Base-by-base conservation (phyloP, 2,888 invertebrate species). In the Parasteatoda lunata region DNA sequence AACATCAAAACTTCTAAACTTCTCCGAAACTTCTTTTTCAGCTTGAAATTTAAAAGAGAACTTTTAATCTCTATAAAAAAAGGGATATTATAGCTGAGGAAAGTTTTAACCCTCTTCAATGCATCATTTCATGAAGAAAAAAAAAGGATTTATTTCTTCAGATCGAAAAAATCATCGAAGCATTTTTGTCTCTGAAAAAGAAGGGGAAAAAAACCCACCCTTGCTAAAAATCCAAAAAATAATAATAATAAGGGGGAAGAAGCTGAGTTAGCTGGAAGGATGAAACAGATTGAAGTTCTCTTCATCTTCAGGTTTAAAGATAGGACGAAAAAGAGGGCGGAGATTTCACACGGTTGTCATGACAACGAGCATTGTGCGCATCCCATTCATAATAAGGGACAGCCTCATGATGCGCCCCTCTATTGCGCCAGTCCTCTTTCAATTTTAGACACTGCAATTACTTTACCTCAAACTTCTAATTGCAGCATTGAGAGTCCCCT, bases 381-480 rank as follows among this genome's bases (percentile, higher is more conserved):
- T 84, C 79, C 79, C 79, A 75, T 79, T 78, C 78, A 79, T 78
- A 84, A 84, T 84, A 73, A 84, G 84, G 84, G 84, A 68, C 84
- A 70, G 84, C 79, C 84, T 84, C 68, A 77, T 30, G 73, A 75
- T 79, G 78, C 79, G 77, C 73, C 75, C 78, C 78, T 75, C 45
- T 49, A 59, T 51, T 79, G 84, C 84, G 84, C 84, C 75, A 76
- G 52, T 69, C 84, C 84, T 78, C 77, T 84, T 79, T 78, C 84
- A 73, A 79, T 84, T 84, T 84, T 69, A 47, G 84, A 68, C 69
- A 72, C 84, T 73, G 84, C 84, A 84, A 84, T 84, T 84, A 84
- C 84, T 78, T 59, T 78, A 69, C 69, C 79, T 69, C 84, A 49
- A 84, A 75, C 77, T 77, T 79, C 70, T 84, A 84, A 84, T 84